Base-by-base conservation (phyloP, 2,888 invertebrate genomes). In the Andrena camellia region DNA sequence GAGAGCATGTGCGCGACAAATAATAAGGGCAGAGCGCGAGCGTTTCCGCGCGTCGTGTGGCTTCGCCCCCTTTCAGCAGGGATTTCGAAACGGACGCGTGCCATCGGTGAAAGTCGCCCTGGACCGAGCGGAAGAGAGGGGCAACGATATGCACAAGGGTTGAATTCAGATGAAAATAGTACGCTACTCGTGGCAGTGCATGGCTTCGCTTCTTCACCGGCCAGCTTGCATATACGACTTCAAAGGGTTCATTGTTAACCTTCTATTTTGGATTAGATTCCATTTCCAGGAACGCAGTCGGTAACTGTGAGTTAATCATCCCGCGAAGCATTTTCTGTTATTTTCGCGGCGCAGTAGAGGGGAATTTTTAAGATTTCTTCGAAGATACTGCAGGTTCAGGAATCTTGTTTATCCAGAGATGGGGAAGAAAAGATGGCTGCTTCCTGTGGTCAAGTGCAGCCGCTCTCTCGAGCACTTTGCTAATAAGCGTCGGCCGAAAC, bases 401-500 rank as follows among this genome's bases (percentile, higher is more conserved):
- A 67, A 54, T 59, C 74, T 75, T 85, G 79, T 85, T 88, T 86
- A 79, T 71, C 42, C 57, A 71, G 83, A 29, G 66, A 76, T 78
- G 66, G 68, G 70, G 83, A 81, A 88, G 72, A 78, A 85, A 81
- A 80, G 76, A 71, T 72, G 80, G 66, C 69, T 84, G 86, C 72
- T 90, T 89, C 88, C 88, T 90, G 85, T 82, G 90, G 90, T 92
- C 91, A 92, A 92, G 92, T 92, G 91, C 90, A 83, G 73, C 83
- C 83, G 83, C 67, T 85, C 79, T 57, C 23, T 89, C 86, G 80
- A 91, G 90, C 81, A 90, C 89, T 92, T 89, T 87, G 88, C 89
- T 90, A 90, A 92, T 91, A 89, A 89, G 88, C 71, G 80, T 67
- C 77, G 80, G 86, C 79, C 84, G 85, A 88, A 79, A 74, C 90